phyloP scores from a whole-genome alignment of 1,140 invertebrate genomes.

The Telenomus remus region DNA sequence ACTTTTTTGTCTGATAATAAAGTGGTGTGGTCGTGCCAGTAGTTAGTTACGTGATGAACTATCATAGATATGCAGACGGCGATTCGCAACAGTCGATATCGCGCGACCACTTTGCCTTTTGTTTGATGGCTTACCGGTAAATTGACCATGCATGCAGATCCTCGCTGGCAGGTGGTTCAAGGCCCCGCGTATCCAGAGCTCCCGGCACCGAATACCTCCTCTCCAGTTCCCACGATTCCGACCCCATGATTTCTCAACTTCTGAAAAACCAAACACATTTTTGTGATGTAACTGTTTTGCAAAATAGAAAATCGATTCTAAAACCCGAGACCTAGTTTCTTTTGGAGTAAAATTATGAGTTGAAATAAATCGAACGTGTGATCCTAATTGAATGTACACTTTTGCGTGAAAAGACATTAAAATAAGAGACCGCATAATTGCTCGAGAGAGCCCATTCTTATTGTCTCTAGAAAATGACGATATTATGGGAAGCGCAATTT shows the following conservation, averaged over 20 bases:
- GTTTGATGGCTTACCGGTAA: slow-evolving; percentile 81
- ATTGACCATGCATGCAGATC: slow-evolving; percentile 97
- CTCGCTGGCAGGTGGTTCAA: slow-evolving; percentile 81
- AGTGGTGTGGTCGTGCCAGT: slow-evolving; percentile 18
- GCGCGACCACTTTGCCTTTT: slow-evolving; percentile 12
- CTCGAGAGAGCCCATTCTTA: slow-evolving; percentile 34
- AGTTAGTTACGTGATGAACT: slow-evolving; percentile 30
- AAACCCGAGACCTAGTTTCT: no score
- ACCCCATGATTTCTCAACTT: slow-evolving; percentile 66
- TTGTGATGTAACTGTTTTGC: slow-evolving; percentile 1
- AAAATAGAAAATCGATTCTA: no score
- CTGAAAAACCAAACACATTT: slow-evolving; percentile 24
- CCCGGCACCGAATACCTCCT: slow-evolving; percentile 89
- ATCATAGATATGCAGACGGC: slow-evolving; percentile 3
- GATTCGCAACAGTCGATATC: slow-evolving; percentile 14
- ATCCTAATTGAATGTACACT: slow-evolving; percentile 27
- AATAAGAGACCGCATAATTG: slow-evolving; percentile 45
- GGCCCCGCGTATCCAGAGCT: slow-evolving; percentile 80
- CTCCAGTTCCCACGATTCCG: slow-evolving; percentile 81
- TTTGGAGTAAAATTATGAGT: no score
- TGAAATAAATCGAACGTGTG: no score
- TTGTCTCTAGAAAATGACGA: slow-evolving; percentile 31
- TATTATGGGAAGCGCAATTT: slow-evolving; percentile 46
- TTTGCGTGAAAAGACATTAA: slow-evolving; percentile 31
- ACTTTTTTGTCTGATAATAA: slow-evolving; percentile 13